These are phyloP conservation scores for Acipenser oxyrinchus DNA, from an alignment of 2,797 vertebrate genomes.

Conservation along the genomic window DNA sequence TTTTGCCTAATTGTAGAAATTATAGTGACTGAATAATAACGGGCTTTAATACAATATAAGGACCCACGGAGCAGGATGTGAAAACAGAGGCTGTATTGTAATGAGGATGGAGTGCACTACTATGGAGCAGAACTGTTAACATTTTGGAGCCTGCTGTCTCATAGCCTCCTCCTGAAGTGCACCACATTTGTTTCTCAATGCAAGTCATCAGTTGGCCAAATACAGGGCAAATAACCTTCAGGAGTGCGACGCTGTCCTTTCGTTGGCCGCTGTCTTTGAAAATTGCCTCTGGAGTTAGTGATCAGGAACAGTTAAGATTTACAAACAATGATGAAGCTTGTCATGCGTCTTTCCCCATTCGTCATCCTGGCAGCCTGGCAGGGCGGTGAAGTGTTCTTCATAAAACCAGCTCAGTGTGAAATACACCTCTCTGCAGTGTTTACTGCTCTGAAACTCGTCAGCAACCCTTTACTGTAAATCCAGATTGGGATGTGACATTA, in stretches of 20 bases:
- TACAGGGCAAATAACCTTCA: constrained; percentile 98
- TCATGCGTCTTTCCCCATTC: constrained; percentile 99
- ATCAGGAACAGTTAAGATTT: constrained; percentile 99
- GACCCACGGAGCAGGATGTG: too few relatives aligned
- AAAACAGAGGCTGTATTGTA: neutral
- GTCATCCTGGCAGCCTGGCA: constrained; percentile 85
- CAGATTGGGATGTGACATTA: constrained; percentile 88
- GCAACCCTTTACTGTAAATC: constrained; percentile 95
- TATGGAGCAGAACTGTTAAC: neutral
- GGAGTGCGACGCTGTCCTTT: constrained; percentile 91
- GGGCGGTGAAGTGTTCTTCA: constrained; percentile 98
- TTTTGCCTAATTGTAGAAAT: too few relatives aligned
- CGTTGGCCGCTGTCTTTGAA: constrained; percentile 92
- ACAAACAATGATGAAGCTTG: constrained; percentile 99
- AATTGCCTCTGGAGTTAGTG: constrained; percentile 99
- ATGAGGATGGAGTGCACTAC: constrained; percentile 4
- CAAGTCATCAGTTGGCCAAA: constrained; percentile 76
- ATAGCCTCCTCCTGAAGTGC: neutral
- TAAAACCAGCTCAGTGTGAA: constrained; percentile 99
- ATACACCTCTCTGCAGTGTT: constrained; percentile 97
- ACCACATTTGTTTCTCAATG: constrained; percentile 55
- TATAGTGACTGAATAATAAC: too few relatives aligned
- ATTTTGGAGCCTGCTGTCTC: neutral
- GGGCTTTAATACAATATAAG: too few relatives aligned
- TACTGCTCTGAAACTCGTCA: constrained; percentile 96